Evolutionary conservation across 2,797 vertebrate species (phyloP).

Genomic region (Anniella stebbinsi): DNA sequence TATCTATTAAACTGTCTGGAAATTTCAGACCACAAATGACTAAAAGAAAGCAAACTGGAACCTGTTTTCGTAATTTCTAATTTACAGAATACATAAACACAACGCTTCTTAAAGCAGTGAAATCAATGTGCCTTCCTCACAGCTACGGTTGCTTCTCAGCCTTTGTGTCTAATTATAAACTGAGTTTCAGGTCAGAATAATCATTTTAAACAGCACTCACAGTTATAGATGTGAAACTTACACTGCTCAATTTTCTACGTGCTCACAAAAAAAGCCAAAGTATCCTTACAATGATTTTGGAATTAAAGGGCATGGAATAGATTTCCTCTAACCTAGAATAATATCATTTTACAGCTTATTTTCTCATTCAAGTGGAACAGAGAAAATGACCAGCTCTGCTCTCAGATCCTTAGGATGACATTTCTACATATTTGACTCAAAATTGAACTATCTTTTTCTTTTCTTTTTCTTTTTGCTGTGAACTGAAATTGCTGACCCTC

Average conservation of each 20-base stretch:
- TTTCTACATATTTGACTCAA: constrained; percentile 23
- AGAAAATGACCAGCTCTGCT: constrained; percentile 11
- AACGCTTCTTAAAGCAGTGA: constrained; percentile 42
- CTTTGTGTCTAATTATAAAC: constrained; percentile 23
- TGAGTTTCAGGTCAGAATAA: constrained; percentile 48
- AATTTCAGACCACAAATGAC: constrained; percentile 32
- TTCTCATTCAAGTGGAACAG: constrained; percentile 26
- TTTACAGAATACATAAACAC: constrained; percentile 38
- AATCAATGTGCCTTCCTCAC: constrained; percentile 37
- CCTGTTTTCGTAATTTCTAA: constrained; percentile 6
- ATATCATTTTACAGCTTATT: constrained; percentile 37
- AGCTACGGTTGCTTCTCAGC: constrained; percentile 39
- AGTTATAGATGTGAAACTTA: constrained; percentile 11
- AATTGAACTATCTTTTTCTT: constrained; percentile 33
- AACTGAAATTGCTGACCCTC: neutral
- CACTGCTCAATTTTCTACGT: constrained; percentile 41
- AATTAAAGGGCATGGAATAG: constrained; percentile 30
- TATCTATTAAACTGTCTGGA: neutral
- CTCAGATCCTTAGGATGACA: constrained; percentile 6
- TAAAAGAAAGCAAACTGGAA: constrained; percentile 38
- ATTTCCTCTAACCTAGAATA: constrained; percentile 41
- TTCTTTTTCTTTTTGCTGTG: neutral
- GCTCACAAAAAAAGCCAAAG: constrained; percentile 22
- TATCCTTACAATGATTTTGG: constrained; percentile 49
- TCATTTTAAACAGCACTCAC: constrained; percentile 44